Evolutionary conservation across 2,888 invertebrate genomes (phyloP), one percentile per base, ranked within the genome.

Genomic region (Drosophila glabriapex): DNA sequence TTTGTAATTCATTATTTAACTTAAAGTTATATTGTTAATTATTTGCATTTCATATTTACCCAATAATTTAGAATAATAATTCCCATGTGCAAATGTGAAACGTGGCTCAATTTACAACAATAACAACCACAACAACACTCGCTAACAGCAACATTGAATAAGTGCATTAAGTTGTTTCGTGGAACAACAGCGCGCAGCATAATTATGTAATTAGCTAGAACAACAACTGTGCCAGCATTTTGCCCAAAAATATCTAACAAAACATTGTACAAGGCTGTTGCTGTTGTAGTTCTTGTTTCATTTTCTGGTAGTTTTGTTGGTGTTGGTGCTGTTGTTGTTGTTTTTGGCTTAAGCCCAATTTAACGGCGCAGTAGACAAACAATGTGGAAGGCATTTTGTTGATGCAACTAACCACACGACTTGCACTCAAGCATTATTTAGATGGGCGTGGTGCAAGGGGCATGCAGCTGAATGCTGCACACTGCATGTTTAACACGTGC

Each of bases 321-420:
- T 59, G 39, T 14, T 41, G 22, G 1, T 54, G 65, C 6, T 63
- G 56, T 33, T 72, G 78, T 52, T 80, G 78, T 61, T 72, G 76
- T 54, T 80, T 76, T 63, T 80, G 78, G 80, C 78, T 80, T 89
- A 89, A 85, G 87, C 87, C 85, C 76, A 73, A 89, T 84, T 84
- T 85, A 85, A 85, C 83, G 88, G 69, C 65, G 60, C 63, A 59
- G 71, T 80, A 87, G 75, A 62, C 78, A 87, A 85, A 83, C 88
- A 87, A 80, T 85, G 81, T 70, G 72, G 79, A 72, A 83, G 79
- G 74, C 86, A 85, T 85, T 86, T 80, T 84, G 87, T 82, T 82
- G 76, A 68, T 80, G 74, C 84, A 79, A 60, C 82, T 61, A 78
- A 75, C 71, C 81, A 70, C 82, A 69, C 73, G 67, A 82, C 85